phyloP scores from a whole-genome alignment of 92 coral and sea anemone genomes.

The Paragorgia papillata region DNA sequence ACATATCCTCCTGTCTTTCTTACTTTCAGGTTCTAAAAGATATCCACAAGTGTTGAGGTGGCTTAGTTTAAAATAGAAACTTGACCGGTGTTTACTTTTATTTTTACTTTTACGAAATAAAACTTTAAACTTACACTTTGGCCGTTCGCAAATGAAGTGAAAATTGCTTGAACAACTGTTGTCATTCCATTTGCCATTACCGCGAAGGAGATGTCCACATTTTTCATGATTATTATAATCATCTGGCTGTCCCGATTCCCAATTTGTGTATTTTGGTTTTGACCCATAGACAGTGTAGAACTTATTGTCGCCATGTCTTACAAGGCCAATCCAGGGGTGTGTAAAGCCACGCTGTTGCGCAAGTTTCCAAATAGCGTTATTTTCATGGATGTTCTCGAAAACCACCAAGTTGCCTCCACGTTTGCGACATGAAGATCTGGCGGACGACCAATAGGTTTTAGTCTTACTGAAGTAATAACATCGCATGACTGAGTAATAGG shows the following conservation, averaged over 20 bases:
- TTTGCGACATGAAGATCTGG: conserved; percentile 2
- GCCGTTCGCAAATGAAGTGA: background rate
- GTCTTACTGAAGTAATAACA: conserved; percentile 15
- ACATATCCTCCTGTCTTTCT: no score
- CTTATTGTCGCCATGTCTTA: background rate
- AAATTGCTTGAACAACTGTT: background rate
- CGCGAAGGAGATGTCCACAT: background rate
- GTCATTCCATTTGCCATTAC: background rate
- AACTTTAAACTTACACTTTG: no score
- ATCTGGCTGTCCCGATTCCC: background rate
- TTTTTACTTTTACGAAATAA: no score
- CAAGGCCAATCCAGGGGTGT: background rate
- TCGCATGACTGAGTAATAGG: no score
- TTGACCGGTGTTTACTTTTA: no score
- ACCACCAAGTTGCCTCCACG: background rate
- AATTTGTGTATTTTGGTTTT: background rate
- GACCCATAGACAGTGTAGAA: background rate
- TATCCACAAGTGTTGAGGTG: no score
- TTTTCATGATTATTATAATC: background rate
- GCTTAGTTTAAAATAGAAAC: no score
- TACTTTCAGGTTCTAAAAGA: no score
- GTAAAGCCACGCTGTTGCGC: background rate
- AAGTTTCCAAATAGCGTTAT: background rate
- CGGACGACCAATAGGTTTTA: background rate
- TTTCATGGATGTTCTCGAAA: background rate